Base-by-base conservation (phyloP, 2,113 vertebrate species). In the Macquaria australasica region DNA sequence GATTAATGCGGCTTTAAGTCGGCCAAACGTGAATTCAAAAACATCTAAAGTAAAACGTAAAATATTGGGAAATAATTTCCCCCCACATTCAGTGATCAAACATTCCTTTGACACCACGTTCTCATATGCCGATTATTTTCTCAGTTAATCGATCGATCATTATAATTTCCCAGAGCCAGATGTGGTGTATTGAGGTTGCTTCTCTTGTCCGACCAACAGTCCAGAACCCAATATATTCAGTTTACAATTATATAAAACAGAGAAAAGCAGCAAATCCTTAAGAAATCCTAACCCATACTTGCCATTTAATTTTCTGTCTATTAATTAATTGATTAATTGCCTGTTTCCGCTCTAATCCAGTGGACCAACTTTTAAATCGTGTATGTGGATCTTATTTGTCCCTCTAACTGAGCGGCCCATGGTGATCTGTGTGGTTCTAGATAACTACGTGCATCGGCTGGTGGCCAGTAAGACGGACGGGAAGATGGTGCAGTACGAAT, bases 391-490 rank as follows among this genome's bases (percentile, higher is more conserved):
- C 6, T 7, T 43, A 4, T 37, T 55, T 0, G 2, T n/a, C 7
- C 0, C 64, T 0, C 73, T 75, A 10, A 59, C 28, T 41, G 39
- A 45, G 0, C 23, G 3, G 58, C 28, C 1, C 1, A 3, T n/a
- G 7, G 5, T 15, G 21, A 7, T 5, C 85, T 89, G 73, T 74
- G 82, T 80, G 91, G 16, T 82, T 77, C 67, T 51, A 99, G 98
- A 99, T 94, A 99, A 99, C 92, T 99, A 99, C 25, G 98, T 99
- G 12, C 98, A 99, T 82, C 97, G 98, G 8, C 96, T 99, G 83
- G 98, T 99, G 89, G 98, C 98, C 64, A 98, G 97, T 91, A 99
- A 99, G 94, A 98, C 98, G 0, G 98, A 99, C 28, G 98, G 98
- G 66, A 99, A 99, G 95, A 97, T 99, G 85, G 98, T 99, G 12